These are phyloP conservation scores for Calliphora vomitoria DNA, from an alignment of 2,888 invertebrate species.

Conservation along the genomic window DNA sequence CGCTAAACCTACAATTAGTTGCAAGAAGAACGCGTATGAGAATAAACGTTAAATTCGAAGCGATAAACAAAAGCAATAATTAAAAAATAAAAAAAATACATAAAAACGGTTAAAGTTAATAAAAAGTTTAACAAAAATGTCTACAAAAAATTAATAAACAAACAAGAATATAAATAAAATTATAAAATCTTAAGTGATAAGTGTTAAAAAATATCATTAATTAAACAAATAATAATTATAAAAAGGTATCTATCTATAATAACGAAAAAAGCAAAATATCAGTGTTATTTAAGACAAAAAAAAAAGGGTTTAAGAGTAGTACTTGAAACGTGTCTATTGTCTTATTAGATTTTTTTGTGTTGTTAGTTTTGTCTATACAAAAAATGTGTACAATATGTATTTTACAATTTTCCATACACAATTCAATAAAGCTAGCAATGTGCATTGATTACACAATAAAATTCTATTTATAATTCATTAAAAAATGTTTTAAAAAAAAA, in stretches of 20 bases:
- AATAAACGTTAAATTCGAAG: conserved; percentile 20
- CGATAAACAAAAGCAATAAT: not conserved
- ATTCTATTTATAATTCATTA: conserved; percentile 53
- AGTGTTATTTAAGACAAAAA: conserved; percentile 1
- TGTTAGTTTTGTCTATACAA: conserved; percentile 1
- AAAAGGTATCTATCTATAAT: conserved; percentile 48
- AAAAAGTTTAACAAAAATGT: conserved; percentile 4
- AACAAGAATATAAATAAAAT: too few relatives aligned
- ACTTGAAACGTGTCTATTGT: conserved; percentile 50
- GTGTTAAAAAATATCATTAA: not conserved
- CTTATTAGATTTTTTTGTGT: not conserved
- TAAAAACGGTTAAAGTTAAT: conserved; percentile 19
- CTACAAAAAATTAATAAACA: not conserved
- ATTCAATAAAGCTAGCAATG: conserved; percentile 27
- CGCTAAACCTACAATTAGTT: conserved; percentile 65
- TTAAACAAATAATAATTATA: too few relatives aligned
- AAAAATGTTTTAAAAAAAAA: not conserved
- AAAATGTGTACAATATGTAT: not conserved
- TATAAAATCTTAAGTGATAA: not conserved
- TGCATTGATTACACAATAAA: conserved; percentile 60
- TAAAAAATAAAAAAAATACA: not conserved
- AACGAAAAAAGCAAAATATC: not conserved
- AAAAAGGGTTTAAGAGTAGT: conserved; percentile 26
- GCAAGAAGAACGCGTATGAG: conserved; percentile 55
- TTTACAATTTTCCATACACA: not conserved